Percentiles rank a stretch among this genome's conserved stretches.
These are phyloP conservation scores for Theonella swinhoei DNA, from an alignment of 37 sponge, comb jelly and placozoan species.

Conservation along the genomic window DNA sequence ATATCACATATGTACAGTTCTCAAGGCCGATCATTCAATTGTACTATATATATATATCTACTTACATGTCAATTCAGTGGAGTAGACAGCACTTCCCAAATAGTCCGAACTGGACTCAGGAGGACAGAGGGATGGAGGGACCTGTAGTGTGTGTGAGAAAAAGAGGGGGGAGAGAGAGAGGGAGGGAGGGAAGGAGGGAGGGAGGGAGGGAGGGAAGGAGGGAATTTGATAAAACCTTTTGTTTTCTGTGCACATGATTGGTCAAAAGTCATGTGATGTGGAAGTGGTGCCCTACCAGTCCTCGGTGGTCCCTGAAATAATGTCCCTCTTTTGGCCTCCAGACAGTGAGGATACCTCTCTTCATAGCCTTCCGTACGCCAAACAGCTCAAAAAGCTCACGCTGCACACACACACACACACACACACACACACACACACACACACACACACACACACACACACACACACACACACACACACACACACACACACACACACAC, in stretches of 20 bases:
- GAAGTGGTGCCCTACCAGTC: not conserved
- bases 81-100: not conserved
- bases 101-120: not conserved
- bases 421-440: not conserved
- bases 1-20: no score
- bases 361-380: not conserved
- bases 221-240: no score
- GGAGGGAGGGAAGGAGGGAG: conserved; percentile 27
- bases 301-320: not conserved
- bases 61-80: not conserved
- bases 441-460: conserved; percentile 2
- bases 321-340: not conserved
- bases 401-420: not conserved
- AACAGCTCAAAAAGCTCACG: not conserved
- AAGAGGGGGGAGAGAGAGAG: not conserved
- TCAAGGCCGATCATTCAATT: no score
- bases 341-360: not conserved
- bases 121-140: not conserved
- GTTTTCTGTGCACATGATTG: no score
- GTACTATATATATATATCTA: no score
- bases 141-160: not conserved
- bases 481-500: conserved; percentile 30
- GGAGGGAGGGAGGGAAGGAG: no score
- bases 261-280: no score
- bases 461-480: conserved; percentile 1